Percentiles rank a stretch among this genome's conserved stretches.
Evolutionary conservation across 2,888 invertebrate genomes (phyloP).

Genomic region (Eueremaeus valkanovi): DNA sequence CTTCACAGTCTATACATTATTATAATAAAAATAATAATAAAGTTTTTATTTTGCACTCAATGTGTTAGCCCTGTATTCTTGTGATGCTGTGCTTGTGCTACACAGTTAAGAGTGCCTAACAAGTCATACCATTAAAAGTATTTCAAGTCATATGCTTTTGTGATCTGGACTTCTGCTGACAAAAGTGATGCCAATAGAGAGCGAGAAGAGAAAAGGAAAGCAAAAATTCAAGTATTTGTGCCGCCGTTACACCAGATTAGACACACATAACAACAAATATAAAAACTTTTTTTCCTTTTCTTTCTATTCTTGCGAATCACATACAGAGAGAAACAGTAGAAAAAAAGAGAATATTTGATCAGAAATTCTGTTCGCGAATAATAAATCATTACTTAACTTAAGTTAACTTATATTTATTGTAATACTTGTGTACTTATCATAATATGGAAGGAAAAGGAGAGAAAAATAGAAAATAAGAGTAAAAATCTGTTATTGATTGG

Average conservation of each 20-base stretch:
- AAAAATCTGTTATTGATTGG: background rate
- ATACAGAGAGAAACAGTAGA: background rate
- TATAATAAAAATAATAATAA: background rate
- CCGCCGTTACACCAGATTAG: constrained; percentile 12
- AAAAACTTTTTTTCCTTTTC: background rate
- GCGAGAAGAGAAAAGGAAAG: background rate
- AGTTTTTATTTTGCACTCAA: background rate
- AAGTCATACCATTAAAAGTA: constrained; percentile 18
- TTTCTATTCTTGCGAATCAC: background rate
- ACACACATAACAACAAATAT: constrained; percentile 21
- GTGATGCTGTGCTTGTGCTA: background rate
- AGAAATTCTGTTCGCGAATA: background rate
- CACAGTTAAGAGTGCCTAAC: constrained; percentile 12
- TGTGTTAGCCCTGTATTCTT: background rate
- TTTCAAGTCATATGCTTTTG: constrained; percentile 19
- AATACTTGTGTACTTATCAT: background rate
- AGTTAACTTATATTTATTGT: constrained; percentile 9
- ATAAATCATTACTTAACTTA: constrained; percentile 9
- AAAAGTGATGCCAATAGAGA: constrained; percentile 22
- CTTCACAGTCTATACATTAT: background rate
- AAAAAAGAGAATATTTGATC: constrained; percentile 12
- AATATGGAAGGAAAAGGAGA: background rate
- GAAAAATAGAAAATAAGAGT: background rate
- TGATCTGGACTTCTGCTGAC: constrained; percentile 7
- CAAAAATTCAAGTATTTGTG: constrained; percentile 11